Evolutionary conservation across 2,113 vertebrate genomes (phyloP), one percentile per base, ranked within the genome.

Genomic region (Colossoma macropomum): DNA sequence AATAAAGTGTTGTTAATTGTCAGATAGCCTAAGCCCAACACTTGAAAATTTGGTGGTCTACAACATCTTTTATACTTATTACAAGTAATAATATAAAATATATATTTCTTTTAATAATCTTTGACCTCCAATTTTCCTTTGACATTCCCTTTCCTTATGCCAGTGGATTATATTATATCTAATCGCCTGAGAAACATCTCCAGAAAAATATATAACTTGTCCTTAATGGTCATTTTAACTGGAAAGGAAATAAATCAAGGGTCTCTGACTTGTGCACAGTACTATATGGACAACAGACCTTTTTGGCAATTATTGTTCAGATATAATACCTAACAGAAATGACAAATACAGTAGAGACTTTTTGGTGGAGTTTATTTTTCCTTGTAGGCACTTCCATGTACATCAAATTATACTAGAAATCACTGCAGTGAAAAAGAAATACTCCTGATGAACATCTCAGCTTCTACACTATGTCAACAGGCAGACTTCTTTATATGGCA

Each of bases 311-410:
- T 50, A 50, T 50, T 19, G 11, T 54, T 19, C 19, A 54, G 1
- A 54, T 19, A 19, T 23, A 23, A 56, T 52, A 15, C 54, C 23
- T 2, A 56, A 23, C 19, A 56, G 13, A 19, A 56, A 45, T 11
- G 9, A 54, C 56, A n/a, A 25, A 4, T 25, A 16, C 54, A 27
- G 21, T 16, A 6, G 68, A n/a, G 23, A 4, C 32, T 59, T 30
- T 77, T 56, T 9, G 38, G n/a, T n/a, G n/a, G n/a, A 52, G 56
- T 80, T 76, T 76, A 83, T 79, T 86, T 60, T 76, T 76, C 25
- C 73, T 74, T 68, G 21, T 81, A 93, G 90, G 91, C 91, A 92
- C 92, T 91, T 80, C 48, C 88, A 89, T 89, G 85, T 86, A 91
- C 87, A 89, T 77, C 19, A 80, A 15, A 60, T 76, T 77, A 88